Evolutionary conservation across 2,113 vertebrate genomes (phyloP), one percentile per base, ranked within the genome.

Genomic region (Micronycteris hirsuta): DNA sequence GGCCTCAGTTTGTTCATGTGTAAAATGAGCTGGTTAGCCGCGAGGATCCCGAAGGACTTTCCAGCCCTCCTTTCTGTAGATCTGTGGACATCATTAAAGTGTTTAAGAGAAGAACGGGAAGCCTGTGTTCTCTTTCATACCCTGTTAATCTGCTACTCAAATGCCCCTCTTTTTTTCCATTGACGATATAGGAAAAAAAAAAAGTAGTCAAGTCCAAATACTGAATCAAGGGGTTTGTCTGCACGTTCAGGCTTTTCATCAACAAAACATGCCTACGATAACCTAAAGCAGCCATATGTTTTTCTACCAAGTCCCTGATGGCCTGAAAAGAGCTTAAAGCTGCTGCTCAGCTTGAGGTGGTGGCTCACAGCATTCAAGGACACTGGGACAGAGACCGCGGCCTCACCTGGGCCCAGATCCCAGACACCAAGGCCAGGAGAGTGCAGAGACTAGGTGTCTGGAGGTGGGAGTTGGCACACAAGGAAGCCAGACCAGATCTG

Each of bases 11-110:
- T 89, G 80, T 36, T 95, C 92, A 41, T 76, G 93, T 91, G 81
- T 93, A 85, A 97, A 97, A 97, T 78, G 95, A 94, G 81, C 90
- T 49, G 90, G n/a, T 86, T 93, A 92, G 80, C 89, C 54, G 2
- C 9, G 19, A 91, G 36, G 71, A 63, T 56, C 89, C 87, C 17
- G 3, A 4, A 7, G 82, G 67, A 70, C 76, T 67, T 84, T 49
- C 43, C 26, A 45, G 84, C 58, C 54, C 56, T 45, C 52, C 84
- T 73, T 74, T 76, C 87, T 92, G 80, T 41, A 58, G 80, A 47
- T 96, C 92, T 2, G 2, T 6, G 67, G 77, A 77, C 73, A 56
- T 84, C 5, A 2, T 73, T 96, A 67, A 85, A 61, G 80, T 38
- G 41, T 49, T 91, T 70, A 86, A 85, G 38, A 22, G 73, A 68